Percentiles rank a stretch among this genome's conserved stretches.
Conservation (phyloP, 1,140 invertebrate species). For the Watersipora subatra region DNA sequence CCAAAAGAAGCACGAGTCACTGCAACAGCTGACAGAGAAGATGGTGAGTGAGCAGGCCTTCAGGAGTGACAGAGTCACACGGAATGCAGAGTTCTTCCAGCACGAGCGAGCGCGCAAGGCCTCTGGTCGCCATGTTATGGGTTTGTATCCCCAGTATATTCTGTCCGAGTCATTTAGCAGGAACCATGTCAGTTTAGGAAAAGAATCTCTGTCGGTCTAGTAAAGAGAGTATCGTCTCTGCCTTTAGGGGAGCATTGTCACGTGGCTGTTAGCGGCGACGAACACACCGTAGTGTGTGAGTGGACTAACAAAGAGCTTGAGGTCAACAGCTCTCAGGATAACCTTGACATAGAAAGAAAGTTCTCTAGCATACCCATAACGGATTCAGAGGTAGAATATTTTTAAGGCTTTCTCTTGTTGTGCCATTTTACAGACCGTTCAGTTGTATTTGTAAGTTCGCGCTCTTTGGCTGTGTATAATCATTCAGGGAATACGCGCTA, state of each 20-base stretch:
- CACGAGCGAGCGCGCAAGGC: slow-evolving; percentile 34
- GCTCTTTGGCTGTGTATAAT: too few relatives aligned
- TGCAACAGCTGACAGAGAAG: slow-evolving; percentile 50
- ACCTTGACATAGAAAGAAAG: neutral
- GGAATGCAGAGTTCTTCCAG: slow-evolving; percentile 40
- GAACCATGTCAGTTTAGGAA: too few relatives aligned
- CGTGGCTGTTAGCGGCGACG: slow-evolving; percentile 28
- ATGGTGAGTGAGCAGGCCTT: slow-evolving; percentile 51
- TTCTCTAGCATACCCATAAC: neutral
- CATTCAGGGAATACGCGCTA: too few relatives aligned
- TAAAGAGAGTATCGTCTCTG: too few relatives aligned
- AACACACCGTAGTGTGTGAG: slow-evolving; percentile 29
- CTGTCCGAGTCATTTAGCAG: too few relatives aligned
- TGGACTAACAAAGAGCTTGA: too few relatives aligned
- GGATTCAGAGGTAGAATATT: neutral
- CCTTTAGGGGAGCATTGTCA: slow-evolving; percentile 33
- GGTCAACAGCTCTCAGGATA: neutral
- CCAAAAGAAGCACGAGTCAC: slow-evolving; percentile 52
- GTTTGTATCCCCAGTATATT: too few relatives aligned
- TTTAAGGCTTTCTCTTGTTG: too few relatives aligned
- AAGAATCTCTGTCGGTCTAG: too few relatives aligned
- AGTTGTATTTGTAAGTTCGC: too few relatives aligned
- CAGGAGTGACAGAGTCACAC: slow-evolving; percentile 37
- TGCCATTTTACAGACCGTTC: too few relatives aligned
- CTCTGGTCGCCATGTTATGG: slow-evolving; percentile 21